These are phyloP conservation scores for Netelia inedita DNA, from an alignment of 2,888 invertebrate species.

Conservation along the genomic window DNA sequence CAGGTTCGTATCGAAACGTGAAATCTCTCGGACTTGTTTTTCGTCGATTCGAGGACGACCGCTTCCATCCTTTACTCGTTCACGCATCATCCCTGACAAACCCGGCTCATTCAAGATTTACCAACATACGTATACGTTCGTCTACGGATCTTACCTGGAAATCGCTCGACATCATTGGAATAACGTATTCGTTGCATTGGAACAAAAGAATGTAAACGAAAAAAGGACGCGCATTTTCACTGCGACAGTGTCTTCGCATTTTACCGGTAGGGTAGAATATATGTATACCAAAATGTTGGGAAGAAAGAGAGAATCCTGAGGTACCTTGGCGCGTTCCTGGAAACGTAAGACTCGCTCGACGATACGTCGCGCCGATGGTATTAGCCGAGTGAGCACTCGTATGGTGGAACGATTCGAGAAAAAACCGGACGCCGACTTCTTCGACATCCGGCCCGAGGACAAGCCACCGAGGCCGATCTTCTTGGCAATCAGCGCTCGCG, in stretches of 20 bases:
- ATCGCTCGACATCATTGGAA: slow-evolving; percentile 55
- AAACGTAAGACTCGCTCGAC: slow-evolving; percentile 57
- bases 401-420: slow-evolving; percentile 56
- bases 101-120: not conserved
- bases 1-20: not conserved
- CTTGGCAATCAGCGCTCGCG: slow-evolving; percentile 35
- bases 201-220: slow-evolving; percentile 24
- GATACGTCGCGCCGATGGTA: slow-evolving; percentile 33
- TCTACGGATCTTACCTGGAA: slow-evolving; percentile 33
- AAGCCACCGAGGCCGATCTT: not conserved
- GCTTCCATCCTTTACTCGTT: not conserved
- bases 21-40: not conserved
- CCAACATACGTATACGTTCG: not conserved
- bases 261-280: not conserved
- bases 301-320: slow-evolving; percentile 39
- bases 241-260: slow-evolving; percentile 33
- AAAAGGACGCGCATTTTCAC: slow-evolving; percentile 26
- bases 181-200: slow-evolving; percentile 41
- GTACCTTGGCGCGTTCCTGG: slow-evolving; percentile 47
- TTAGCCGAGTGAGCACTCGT: slow-evolving; percentile 5
- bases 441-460: slow-evolving; percentile 65
- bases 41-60: not conserved
- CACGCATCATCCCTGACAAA: not conserved
- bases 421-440: slow-evolving; percentile 66
- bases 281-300: slow-evolving; percentile 1